Base-by-base conservation (phyloP, 1,140 invertebrate species). In the Helicoverpa zea region DNA sequence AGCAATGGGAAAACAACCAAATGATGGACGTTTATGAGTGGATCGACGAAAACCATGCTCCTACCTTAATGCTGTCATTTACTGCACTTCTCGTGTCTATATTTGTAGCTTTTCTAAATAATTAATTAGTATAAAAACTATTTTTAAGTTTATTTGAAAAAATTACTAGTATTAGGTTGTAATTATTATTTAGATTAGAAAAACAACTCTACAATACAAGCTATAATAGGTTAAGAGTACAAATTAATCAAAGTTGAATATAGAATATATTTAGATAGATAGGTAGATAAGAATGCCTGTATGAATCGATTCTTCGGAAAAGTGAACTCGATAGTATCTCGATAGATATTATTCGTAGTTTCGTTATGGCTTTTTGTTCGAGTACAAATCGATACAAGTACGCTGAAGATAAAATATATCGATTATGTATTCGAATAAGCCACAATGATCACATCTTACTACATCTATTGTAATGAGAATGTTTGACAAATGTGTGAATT, bases 41-140 rank as follows among this genome's bases (percentile, higher is more conserved):
- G 94, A 93, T 95, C 7, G 88, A 92, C 2, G 88, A 92, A 56
- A 95, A 95, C 35, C 86, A 95, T 80, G 90, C 92, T 5, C 81
- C 87, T 0, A 90, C 91, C 0, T 16, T 92, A 9, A 84, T 87
- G 2, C 82, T 90, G 0, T 94, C 92, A 14, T 72, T 89, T 0
- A 43, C 86, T 5, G 79, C 92, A 56, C 74, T 95, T 2, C 81
- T 78, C 56, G 16, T 91, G 43, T 88, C 89, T 11, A 18, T 89
- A 54, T 56, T 90, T 9, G 66, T 92, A 10, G 79, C 89, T 29
- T 64, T 94, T 47, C 90, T 93, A 54, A 92, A 93, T 82, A 59
- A 90, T 73, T 91, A 49, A 68, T 12, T 73, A 2, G 16, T 14
- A 7, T n/a, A 58, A 58, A 16, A 49, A 47, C 49, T 68, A 68